Base-by-base conservation (phyloP, 2,888 invertebrate species). In the Tolmerus cingulatus region DNA sequence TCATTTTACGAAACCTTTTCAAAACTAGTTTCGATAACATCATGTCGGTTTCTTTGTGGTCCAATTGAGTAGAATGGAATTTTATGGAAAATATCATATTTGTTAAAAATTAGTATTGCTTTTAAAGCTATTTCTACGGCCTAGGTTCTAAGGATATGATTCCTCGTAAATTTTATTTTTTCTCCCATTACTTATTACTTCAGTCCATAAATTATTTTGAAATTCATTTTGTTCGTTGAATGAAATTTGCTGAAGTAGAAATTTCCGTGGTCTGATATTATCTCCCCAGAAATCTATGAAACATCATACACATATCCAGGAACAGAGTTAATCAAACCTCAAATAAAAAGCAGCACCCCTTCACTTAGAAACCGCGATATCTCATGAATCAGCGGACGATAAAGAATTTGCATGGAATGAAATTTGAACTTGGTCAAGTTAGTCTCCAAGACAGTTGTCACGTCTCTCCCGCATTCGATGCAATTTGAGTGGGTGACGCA, bases 341-440 rank as follows among this genome's bases (percentile, higher is more conserved):
- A 12, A 19, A 66, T 66, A 66, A 66, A 66, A 19, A 16, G n/a
- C 66, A 27, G 23, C 23, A 23, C 27, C 66, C 27, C 66, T 46
- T 23, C 27, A 66, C 66, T 19, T 19, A 27, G 8, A 27, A 66
- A 66, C 66, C 66, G 66, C 66, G 66, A 66, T 23, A 57, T 57
- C 19, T 19, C 57, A 8, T 19, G 57, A 57, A 57, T 57, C 57
- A 57, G 57, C 57, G 57, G n/a, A 66, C 66, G 23, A 66, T 66
- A 14, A 66, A 66, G 66, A 66, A 66, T 66, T 55, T 66, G 66
- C 66, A 66, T 27, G 66, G 27, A n/a, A 34, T 76, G 78, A 78
- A 40, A 78, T 78, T 43, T 78, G 78, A 78, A 78, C 78, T 78
- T 78, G 46, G 37, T 9, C 78, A 78, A 78, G 76, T 78, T 78